These are phyloP conservation scores for Enteromius fasciolatus DNA, from an alignment of 2,797 vertebrate species.

Conservation along the genomic window DNA sequence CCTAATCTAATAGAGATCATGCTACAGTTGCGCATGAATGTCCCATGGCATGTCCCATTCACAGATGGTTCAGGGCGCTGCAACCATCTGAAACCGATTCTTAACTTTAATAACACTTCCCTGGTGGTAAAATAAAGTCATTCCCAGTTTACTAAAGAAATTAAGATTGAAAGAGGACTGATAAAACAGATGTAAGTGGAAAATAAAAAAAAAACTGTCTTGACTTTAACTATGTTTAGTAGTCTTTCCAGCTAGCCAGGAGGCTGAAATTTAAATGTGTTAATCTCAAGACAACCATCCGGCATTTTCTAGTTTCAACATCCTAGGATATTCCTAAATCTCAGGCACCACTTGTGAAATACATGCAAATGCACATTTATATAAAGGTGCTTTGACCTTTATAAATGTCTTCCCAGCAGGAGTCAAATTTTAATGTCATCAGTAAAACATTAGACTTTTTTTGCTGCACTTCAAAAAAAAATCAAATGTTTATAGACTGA, in stretches of 20 bases:
- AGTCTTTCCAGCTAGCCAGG: too few species aligned
- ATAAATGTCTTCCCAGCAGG: background rate
- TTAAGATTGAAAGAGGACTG: conserved; percentile 2
- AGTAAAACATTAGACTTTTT: background rate
- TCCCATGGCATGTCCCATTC: conserved; percentile 14
- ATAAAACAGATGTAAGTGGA: background rate
- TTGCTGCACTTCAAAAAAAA: background rate
- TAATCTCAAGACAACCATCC: background rate
- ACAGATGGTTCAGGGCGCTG: conserved; percentile 19
- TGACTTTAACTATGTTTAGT: background rate
- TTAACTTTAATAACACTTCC: conserved; percentile 47
- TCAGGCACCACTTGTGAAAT: background rate
- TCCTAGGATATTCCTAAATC: background rate
- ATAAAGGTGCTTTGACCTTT: background rate
- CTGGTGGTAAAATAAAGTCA: conserved; percentile 47
- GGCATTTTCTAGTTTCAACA: background rate
- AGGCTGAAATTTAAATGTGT: background rate
- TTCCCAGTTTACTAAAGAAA: conserved; percentile 34
- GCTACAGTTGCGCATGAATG: background rate
- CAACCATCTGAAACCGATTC: conserved; percentile 51
- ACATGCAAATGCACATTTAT: background rate
- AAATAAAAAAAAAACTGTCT: background rate
- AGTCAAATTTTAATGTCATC: background rate
- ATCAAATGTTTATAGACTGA: background rate
- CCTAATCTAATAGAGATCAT: conserved; percentile 18